A percentile compares a stretch with the other conserved stretches of the same genome.
These are phyloP conservation scores for Mythimna lalbum DNA, from an alignment of 2,888 invertebrate species.

Conservation along the genomic window DNA sequence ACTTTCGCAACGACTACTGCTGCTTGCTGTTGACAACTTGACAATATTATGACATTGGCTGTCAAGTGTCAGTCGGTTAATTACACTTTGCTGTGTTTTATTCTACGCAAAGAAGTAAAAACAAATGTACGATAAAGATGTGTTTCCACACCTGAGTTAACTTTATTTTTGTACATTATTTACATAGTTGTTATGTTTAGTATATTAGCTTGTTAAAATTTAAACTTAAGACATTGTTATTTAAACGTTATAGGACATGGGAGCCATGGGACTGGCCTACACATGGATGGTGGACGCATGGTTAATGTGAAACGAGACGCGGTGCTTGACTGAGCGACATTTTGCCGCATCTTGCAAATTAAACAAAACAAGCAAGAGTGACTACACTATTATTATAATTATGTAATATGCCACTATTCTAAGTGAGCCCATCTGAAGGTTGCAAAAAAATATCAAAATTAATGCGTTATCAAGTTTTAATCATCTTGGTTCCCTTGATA, in stretches of 20 bases:
- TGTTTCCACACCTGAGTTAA: too few species aligned
- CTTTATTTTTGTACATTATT: too few species aligned
- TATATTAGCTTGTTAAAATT: too few species aligned
- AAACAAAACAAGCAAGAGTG: too few species aligned
- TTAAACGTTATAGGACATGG: not conserved
- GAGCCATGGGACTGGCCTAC: too few species aligned
- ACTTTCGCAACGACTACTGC: slow-evolving; percentile 37
- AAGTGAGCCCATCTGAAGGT: not conserved
- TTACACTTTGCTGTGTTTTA: slow-evolving; percentile 14
- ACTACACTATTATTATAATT: not conserved
- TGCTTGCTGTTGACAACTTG: slow-evolving; percentile 52
- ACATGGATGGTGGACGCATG: too few species aligned
- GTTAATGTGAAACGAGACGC: too few species aligned
- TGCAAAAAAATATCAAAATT: not conserved
- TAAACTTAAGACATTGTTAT: too few species aligned
- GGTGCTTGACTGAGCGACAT: too few species aligned
- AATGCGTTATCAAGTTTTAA: not conserved
- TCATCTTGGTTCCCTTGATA: not conserved
- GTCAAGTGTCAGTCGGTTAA: not conserved
- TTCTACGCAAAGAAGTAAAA: not conserved
- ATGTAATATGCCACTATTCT: too few species aligned
- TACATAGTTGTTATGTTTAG: too few species aligned
- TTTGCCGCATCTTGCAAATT: too few species aligned
- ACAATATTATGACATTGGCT: slow-evolving; percentile 36
- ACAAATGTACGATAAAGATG: not conserved